Base-by-base conservation (phyloP, 2,113 vertebrate species). In the Cercocebus atys region DNA sequence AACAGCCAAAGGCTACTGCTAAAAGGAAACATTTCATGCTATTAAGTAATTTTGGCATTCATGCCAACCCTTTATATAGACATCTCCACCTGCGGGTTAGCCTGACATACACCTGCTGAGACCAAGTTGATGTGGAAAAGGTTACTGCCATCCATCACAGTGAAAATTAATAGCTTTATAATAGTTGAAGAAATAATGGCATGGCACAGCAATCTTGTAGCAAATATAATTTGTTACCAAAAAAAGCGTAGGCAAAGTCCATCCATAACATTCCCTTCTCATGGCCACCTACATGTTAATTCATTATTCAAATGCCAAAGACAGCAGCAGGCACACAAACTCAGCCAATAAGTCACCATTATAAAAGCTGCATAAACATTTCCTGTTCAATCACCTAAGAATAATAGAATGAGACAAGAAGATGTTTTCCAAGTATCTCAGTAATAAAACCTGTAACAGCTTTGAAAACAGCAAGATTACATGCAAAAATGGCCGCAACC, bases 1-100 rank as follows among this genome's bases (percentile, higher is more conserved):
- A 98, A 98, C 92, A 98, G 96, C 92, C 97, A 98, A 98, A 93
- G 94, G 96, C 94, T 97, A 93, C 93, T 97, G 97, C 78, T 98
- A 97, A 98, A 98, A 97, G 91, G 92, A 82, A 98, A 93, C 95
- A 50, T 95, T 97, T 93, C 93, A 43, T 73, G 90, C 92, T 88
- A 68, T 92, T 97, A 97, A 98, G 97, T 97, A 90, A 98, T 95
- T 95, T 80, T 98, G 98, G 96, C 98, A 98, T 97, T 98, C 93
- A 94, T n/a, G 90, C 93, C 94, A 93, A 97, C 76, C 59, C 92
- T 98, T 96, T 98, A 97, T 95, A 96, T 38, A 96, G 96, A 35
- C 0, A 61, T 96, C 87, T 87, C 95, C 0, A 97, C 85, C 61
- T 11, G 27, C 95, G 97, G 90, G 70, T 93, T 85, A 92, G 85